Conservation (phyloP, 2,888 invertebrate genomes). For the Phragmatobia fuliginosa region DNA sequence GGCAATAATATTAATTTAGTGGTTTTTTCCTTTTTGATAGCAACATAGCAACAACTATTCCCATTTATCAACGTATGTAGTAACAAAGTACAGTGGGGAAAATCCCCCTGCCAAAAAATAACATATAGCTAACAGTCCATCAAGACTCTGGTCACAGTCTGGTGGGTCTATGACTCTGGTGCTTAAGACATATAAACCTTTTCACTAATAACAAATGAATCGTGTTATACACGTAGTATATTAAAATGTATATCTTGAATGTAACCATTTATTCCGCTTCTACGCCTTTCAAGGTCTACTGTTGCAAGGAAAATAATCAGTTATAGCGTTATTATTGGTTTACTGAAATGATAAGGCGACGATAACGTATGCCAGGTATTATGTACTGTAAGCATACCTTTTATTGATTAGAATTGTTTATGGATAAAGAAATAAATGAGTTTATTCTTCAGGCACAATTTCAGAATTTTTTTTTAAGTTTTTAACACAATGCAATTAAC, state of each 20-base stretch:
- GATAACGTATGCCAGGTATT: slow-evolving; percentile 58
- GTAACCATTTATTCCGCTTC: slow-evolving; percentile 42
- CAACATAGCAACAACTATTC: too few species aligned
- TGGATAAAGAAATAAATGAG: slow-evolving; percentile 16
- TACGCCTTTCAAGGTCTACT: slow-evolving; percentile 47
- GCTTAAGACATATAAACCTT: background rate
- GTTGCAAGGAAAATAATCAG: slow-evolving; percentile 56
- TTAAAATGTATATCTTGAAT: slow-evolving; percentile 30
- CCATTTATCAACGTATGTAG: too few species aligned
- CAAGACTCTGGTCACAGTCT: background rate
- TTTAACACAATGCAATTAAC: background rate
- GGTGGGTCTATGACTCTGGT: background rate
- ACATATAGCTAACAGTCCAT: background rate
- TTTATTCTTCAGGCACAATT: background rate
- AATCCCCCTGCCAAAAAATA: background rate
- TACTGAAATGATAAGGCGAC: slow-evolving; percentile 62
- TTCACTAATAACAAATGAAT: background rate
- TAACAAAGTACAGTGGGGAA: background rate
- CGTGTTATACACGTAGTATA: slow-evolving; percentile 8
- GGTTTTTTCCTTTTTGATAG: background rate
- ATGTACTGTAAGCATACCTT: slow-evolving; percentile 39
- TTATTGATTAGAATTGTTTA: slow-evolving; percentile 46
- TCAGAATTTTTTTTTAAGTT: background rate
- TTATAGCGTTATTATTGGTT: slow-evolving; percentile 63
- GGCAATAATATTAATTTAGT: background rate